Evolutionary conservation across 2,113 vertebrate species (phyloP), one percentile per base, ranked within the genome.

Genomic region (Balaenoptera acutorostrata): DNA sequence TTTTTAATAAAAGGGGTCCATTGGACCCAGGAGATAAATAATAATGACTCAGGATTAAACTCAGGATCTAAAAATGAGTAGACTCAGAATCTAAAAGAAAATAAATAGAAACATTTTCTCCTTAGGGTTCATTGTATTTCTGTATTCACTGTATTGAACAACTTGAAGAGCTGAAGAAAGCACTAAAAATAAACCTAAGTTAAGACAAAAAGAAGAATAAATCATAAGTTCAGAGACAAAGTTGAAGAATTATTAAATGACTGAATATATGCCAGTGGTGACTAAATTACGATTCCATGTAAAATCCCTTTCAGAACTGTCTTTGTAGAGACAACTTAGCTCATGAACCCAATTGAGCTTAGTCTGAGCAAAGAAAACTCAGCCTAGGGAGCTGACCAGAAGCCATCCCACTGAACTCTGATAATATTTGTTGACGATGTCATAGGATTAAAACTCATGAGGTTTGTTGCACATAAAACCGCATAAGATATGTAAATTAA

Each of bases 131-230:
- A 74, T 69, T 75, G 18, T 69, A 59, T n/a, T 61, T 7, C 21
- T 77, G 5, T 57, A 57, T 82, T 39, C 57, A 87, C 41, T 57
- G 15, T 63, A 83, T 23, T 80, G 49, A 97, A 74, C 15, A 83
- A 89, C 61, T 96, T 83, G 61, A 96, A 91, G 33, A 61, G 49
- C 66, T 88, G 17, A n/a, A 44, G 29, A 93, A 90, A 94, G 25
- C 31, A 77, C 57, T 95, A 80, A 93, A 95, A 91, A 82, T 39
- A 82, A 96, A 88, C 78, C 64, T 90, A 83, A 88, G 27, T 80
- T 88, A 81, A 93, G 81, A 89, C 21, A 44, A 89, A 93, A 90
- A 57, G 15, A 93, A 68, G 44, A 92, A 81, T 86, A 94, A 97
- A 57, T 86, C 69, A 49, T 74, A 61, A 93, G 21, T 63, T 89